Conservation (phyloP, 2,888 invertebrate species). For the Mantis religiosa region DNA sequence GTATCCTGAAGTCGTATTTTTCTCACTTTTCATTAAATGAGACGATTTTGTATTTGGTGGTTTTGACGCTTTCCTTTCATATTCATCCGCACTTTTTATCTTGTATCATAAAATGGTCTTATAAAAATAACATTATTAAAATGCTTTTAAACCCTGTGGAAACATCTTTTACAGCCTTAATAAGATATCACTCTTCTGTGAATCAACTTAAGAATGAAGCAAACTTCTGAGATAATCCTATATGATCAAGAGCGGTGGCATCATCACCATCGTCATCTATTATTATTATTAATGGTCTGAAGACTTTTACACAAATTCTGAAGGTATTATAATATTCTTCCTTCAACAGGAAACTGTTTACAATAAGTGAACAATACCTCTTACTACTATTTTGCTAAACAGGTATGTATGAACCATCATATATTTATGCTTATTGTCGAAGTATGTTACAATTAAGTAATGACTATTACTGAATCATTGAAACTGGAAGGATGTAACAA, state of each 20-base stretch:
- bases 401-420: too few relatives aligned
- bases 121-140: background rate
- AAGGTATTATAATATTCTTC: too few relatives aligned
- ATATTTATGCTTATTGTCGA: too few relatives aligned
- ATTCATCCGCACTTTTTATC: background rate
- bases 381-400: too few relatives aligned
- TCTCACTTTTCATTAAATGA: background rate
- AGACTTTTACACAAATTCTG: too few relatives aligned
- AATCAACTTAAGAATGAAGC: background rate
- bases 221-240: background rate
- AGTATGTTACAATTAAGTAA: too few relatives aligned
- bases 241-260: background rate
- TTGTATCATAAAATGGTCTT: background rate
- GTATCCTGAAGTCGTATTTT: background rate
- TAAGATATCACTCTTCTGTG: background rate
- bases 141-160: background rate
- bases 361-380: too few relatives aligned
- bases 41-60: background rate
- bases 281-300: too few relatives aligned
- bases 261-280: too few relatives aligned
- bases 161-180: background rate
- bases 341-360: too few relatives aligned
- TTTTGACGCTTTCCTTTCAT: background rate
- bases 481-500: too few relatives aligned
- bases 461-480: too few relatives aligned